phyloP scores from a whole-genome alignment of 2,888 invertebrate species.

The Coelogynopora nodosa region DNA sequence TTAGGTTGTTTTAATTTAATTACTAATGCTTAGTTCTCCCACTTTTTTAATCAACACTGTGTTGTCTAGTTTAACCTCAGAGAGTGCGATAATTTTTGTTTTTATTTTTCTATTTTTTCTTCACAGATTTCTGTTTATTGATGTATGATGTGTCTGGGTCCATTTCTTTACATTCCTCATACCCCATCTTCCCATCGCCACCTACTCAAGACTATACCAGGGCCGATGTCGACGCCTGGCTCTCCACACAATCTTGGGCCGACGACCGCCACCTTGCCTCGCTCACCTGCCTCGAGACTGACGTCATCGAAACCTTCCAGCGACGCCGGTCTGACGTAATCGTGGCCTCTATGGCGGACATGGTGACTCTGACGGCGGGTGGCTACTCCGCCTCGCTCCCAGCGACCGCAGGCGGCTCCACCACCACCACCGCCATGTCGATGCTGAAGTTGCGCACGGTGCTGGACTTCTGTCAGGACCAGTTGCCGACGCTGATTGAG shows the following conservation, averaged over 20 bases:
- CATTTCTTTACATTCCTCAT: too few relatives aligned
- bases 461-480: slow-evolving; percentile 56
- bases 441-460: slow-evolving; percentile 53
- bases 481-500: slow-evolving; percentile 56
- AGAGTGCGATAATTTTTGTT: too few relatives aligned
- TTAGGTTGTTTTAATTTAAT: too few relatives aligned
- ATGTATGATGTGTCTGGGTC: too few relatives aligned
- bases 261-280: not conserved
- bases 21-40: too few relatives aligned
- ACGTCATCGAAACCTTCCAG: not conserved
- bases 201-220: too few relatives aligned
- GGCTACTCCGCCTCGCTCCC: slow-evolving; percentile 1
- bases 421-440: not conserved
- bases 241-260: not conserved
- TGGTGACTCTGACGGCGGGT: not conserved
- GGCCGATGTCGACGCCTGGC: not conserved
- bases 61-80: too few relatives aligned
- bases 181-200: too few relatives aligned
- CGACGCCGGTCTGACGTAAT: not conserved
- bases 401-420: not conserved
- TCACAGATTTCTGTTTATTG: too few relatives aligned
- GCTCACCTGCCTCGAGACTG: not conserved
- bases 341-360: not conserved
- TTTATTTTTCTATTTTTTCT: too few relatives aligned
- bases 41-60: too few relatives aligned